Evolutionary conservation across 2,797 vertebrate genomes (phyloP).

Genomic region (Sciaenops ocellatus): DNA sequence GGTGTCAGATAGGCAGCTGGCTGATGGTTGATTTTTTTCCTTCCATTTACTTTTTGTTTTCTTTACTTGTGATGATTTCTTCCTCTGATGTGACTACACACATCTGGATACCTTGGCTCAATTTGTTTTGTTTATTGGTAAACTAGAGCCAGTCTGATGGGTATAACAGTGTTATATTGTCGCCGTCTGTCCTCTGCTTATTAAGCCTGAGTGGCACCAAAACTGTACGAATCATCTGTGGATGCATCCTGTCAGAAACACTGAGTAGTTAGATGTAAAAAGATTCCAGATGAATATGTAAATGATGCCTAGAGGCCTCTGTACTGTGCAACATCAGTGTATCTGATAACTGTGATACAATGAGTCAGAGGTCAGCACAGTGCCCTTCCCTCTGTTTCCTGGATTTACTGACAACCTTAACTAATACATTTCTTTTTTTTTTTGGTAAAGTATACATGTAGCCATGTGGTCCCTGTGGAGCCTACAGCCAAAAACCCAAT

Average conservation of each 20-base stretch:
- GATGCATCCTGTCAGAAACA: conserved; percentile 9
- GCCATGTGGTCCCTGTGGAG: conserved; percentile 9
- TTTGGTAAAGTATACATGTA: conserved; percentile 24
- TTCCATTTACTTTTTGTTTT: conserved; percentile 14
- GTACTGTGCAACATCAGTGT: neutral
- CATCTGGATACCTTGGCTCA: neutral
- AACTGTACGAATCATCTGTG: conserved; percentile 3
- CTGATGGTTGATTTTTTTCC: conserved; percentile 18
- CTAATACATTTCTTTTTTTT: neutral
- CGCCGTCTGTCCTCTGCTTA: conserved; percentile 5
- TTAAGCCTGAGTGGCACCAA: conserved; percentile 18
- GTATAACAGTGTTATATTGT: conserved; percentile 16
- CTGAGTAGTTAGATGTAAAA: neutral
- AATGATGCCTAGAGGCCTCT: neutral
- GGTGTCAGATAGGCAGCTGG: conserved; percentile 40
- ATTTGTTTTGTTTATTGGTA: conserved; percentile 14
- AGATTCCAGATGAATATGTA: neutral
- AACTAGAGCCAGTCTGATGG: conserved; percentile 9
- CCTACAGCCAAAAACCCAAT: conserved; percentile 21
- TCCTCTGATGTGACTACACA: neutral
- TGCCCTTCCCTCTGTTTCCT: neutral
- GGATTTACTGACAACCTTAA: conserved; percentile 12
- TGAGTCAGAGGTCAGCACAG: conserved; percentile 20
- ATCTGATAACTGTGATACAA: neutral
- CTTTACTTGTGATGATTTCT: conserved; percentile 1